Evolutionary conservation across 2,888 invertebrate species (phyloP), one percentile per base, ranked within the genome.

Genomic region (Phortica magna): DNA sequence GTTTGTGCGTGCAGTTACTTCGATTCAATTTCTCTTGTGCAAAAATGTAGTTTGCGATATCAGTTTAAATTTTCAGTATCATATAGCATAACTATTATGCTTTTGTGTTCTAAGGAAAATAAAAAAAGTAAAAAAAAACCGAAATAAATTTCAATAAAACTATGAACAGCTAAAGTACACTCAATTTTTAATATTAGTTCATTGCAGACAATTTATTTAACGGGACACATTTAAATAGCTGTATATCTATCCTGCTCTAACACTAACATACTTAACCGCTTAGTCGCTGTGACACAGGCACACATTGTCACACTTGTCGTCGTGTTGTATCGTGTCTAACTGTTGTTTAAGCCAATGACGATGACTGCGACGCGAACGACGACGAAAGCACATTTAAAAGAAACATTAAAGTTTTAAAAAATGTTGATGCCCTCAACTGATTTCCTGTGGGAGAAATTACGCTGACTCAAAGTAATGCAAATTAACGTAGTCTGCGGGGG

Each of bases 371-470:
- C n/a, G n/a, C n/a, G n/a, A n/a, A n/a, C n/a, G 22, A 72, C 73
- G 75, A 31, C 31, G 74, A 74, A 80, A 83, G 79, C 80, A 79
- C 77, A 79, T 82, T 83, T 75, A 83, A 84, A 84, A 83, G 78
- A 83, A 83, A 86, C 79, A 80, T 80, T 81, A 79, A 80, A 72
- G 72, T 73, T 75, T 77, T 31, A 72, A 76, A 71, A 61, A 61
- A 61, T 61, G 61, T 61, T 61, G 71, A 65, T 73, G 75, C 78
- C 84, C 86, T 77, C 81, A 84, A 78, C 80, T 88, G 84, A 86
- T 86, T 86, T 88, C 88, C 86, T 86, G 75, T 79, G 86, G 88
- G 86, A 85, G 84, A 85, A 83, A 88, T 86, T 88, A 86, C 43
- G n/a, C 19, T 61, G 61, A 10, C 61, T 83, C 80, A 77, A 79